Evolutionary conservation across 35 echinoderm and acorn worm genomes (phyloP).

Genomic region (Ptychodera flava): DNA sequence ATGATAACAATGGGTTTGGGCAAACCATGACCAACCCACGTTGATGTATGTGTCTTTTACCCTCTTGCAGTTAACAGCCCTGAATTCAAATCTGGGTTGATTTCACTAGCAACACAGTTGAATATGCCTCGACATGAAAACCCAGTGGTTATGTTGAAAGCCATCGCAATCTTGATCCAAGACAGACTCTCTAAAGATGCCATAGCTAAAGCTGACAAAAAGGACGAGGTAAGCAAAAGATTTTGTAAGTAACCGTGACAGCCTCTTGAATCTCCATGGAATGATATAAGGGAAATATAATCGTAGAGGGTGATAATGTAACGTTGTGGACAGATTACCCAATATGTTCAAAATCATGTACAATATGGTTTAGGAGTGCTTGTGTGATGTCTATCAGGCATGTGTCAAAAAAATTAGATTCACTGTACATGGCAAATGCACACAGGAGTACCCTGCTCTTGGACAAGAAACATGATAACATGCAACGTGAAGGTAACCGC

Average conservation of each 20-base stretch:
- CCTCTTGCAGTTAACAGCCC: slow-evolving; percentile 54
- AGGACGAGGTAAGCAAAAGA: background rate
- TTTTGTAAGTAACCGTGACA: background rate
- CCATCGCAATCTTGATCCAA: slow-evolving; percentile 66
- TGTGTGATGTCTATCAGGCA: no score
- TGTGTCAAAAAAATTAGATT: no score
- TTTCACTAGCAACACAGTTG: slow-evolving; percentile 58
- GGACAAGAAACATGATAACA: no score
- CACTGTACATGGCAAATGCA: no score
- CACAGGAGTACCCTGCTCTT: no score
- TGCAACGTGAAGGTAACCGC: no score
- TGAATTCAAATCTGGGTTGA: slow-evolving; percentile 80
- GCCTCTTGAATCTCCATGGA: background rate
- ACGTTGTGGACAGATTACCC: background rate
- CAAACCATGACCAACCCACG: no score
- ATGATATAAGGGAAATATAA: background rate
- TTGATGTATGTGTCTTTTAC: no score
- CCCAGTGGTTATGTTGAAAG: slow-evolving; percentile 59
- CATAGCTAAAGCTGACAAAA: background rate
- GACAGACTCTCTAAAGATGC: slow-evolving; percentile 75
- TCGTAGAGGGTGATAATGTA: background rate
- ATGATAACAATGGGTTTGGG: no score
- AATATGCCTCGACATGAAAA: slow-evolving; percentile 84
- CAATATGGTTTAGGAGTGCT: no score
- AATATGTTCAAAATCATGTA: background rate